Evolutionary conservation across 2,113 vertebrate species (phyloP), one percentile per base, ranked within the genome.

Genomic region (Atrichornis clamosus): DNA sequence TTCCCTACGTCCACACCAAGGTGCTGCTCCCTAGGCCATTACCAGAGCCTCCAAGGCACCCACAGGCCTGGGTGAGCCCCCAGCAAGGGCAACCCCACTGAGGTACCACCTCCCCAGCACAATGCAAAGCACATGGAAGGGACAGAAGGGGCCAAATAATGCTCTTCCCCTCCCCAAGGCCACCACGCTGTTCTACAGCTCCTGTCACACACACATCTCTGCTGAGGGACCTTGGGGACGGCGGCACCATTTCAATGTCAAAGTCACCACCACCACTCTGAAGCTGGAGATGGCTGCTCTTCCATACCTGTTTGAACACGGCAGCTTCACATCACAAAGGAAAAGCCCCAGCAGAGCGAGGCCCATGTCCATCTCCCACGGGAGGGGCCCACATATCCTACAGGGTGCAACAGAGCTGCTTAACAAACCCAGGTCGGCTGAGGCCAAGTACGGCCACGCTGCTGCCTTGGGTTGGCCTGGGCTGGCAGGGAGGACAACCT

Each of bases 21-120:
- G 56, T 70, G 18, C 58, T 2, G 0, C 16, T 62, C 44, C 63
- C 33, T 0, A 1, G 47, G 39, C 41, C 1, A 1, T 4, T 4
- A 15, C n/a, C 0, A 0, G 22, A 70, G 79, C 19, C 52, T 42
- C 37, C 62, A 8, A 55, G 33, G 60, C 24, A 63, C 24, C 24
- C 9, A 10, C 1, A 52, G n/a, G 17, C 7, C 58, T 14, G n/a
- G 17, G 47, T 46, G 41, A 55, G 49, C 20, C n/a, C 52, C 12
- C 47, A 41, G 39, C 39, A 41, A 41, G 39, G 39, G 30, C 70
- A 81, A 11, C 27, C n/a, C 60, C 33, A 16, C 41, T 0, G 33
- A 55, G 15, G 33, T 19, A 67, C 7, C 39, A 22, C 28, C 26
- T 73, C 44, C 37, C 35, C 37, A 47, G 82, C 68, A 27, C 74